Conservation (phyloP, 2,797 vertebrate species). For the Acanthis flammea region DNA sequence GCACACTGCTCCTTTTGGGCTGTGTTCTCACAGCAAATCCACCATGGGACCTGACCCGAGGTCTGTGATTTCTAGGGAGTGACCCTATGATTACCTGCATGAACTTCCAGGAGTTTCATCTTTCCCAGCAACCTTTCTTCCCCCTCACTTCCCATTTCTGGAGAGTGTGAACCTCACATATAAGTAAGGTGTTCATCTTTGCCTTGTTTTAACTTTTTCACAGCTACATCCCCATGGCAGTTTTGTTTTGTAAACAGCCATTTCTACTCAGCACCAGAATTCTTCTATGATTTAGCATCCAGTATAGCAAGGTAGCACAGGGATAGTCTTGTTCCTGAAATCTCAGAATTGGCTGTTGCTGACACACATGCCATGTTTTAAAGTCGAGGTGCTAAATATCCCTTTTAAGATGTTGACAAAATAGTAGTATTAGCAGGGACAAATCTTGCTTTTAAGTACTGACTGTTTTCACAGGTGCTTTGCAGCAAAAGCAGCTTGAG, state of each 20-base stretch:
- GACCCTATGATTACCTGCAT: not conserved
- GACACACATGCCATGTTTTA: not conserved
- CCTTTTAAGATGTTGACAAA: constrained; percentile 7
- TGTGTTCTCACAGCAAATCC: not conserved
- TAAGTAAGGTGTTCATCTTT: not conserved
- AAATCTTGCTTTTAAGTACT: not conserved
- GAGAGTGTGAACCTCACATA: not conserved
- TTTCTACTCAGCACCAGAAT: not conserved
- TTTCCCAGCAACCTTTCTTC: not conserved
- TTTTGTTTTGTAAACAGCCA: not conserved
- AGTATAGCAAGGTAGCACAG: not conserved
- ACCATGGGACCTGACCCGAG: not conserved
- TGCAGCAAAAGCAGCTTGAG: not conserved
- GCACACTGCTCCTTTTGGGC: not conserved
- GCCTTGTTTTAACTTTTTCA: not conserved
- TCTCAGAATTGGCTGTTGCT: not conserved
- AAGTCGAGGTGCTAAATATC: not conserved
- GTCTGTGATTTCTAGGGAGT: not conserved
- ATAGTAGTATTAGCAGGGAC: not conserved
- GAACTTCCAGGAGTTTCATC: not conserved
- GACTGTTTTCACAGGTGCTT: constrained; percentile 26
- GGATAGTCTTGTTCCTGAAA: not conserved
- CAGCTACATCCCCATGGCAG: not conserved
- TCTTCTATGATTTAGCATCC: not conserved
- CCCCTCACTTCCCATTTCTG: not conserved